Base-by-base conservation (phyloP, 2,888 invertebrate species). In the Pilophorus perplexus region DNA sequence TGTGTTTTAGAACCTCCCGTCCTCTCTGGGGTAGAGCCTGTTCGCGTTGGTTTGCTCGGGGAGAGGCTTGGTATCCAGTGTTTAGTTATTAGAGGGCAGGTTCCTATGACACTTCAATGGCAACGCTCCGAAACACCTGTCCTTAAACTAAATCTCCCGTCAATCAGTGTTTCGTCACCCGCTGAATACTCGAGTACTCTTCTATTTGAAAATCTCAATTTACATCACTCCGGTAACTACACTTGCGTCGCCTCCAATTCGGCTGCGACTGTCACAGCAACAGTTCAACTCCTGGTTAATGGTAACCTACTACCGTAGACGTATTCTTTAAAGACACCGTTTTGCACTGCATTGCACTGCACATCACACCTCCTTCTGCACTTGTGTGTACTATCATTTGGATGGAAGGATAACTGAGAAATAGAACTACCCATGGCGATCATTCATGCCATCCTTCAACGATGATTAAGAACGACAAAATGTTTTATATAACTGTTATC, bases 241-340 rank as follows among this genome's bases (percentile, higher is more conserved):
- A 84, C 87, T 20, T 88, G 88, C 75, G 83, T 83, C 75, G 88
- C 87, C 4, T 82, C 83, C 52, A 88, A 88, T 76, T 83, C 85
- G 64, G 88, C 86, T 68, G 87, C 87, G 23, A 83, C 82, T 71
- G 84, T 85, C 67, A 85, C 84, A 74, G 85, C 83, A 73, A 84
- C 83, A 37, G 84, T 86, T 18, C 81, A 85, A 48, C 77, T 87
- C 66, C 81, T 83, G 76, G 87, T 87, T 66, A 84, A 86, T 82
- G 87, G 87, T 87, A 84, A 73, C 12, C 38, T 28, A 52, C 27
- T 20, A 20, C 22, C 27, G 28, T 62, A 40, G 44, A 60, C 27
- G 22, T 25, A 20, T 59, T 27, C n/a, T n/a, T n/a, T n/a, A n/a
- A n/a, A n/a, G n/a, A n/a, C 62, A 50, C 62, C 22, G 22, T 40